Conservation (phyloP, 2,797 vertebrate genomes). For the Cygnus olor region DNA sequence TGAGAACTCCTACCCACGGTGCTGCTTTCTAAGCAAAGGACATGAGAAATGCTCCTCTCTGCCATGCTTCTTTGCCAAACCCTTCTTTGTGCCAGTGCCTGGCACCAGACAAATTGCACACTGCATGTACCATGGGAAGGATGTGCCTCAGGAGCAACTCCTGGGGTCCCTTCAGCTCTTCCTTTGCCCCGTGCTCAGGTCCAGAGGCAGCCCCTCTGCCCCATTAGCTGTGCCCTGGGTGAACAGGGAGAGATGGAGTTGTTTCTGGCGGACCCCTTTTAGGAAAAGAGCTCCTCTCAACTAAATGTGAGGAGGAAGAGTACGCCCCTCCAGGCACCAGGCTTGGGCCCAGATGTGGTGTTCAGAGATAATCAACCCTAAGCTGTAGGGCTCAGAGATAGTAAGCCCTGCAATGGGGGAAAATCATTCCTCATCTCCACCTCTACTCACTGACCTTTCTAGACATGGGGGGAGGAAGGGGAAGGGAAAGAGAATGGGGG, state of each 20-base stretch:
- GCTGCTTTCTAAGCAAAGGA: not conserved
- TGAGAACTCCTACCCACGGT: accelerated
- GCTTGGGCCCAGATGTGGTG: not conserved
- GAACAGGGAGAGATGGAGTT: not conserved
- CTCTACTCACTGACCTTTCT: not conserved
- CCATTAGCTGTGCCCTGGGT: accelerated
- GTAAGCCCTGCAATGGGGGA: not conserved
- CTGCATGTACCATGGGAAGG: not conserved
- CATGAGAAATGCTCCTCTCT: not conserved
- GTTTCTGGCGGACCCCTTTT: not conserved
- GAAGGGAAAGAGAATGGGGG: not conserved
- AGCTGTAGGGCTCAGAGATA: not conserved
- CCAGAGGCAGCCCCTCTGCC: not conserved
- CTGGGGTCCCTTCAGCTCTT: not conserved
- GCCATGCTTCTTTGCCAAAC: not conserved
- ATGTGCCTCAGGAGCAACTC: not conserved
- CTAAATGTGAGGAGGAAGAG: not conserved
- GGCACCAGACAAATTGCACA: constrained; percentile 36
- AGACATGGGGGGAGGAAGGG: not conserved
- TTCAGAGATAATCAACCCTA: not conserved
- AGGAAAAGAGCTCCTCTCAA: not conserved
- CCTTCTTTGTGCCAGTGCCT: not conserved
- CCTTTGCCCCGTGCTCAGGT: accelerated
- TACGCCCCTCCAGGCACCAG: not conserved
- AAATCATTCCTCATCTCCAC: not conserved